phyloP scores from a whole-genome alignment of 2,113 vertebrate species.

The Psophia crepitans region DNA sequence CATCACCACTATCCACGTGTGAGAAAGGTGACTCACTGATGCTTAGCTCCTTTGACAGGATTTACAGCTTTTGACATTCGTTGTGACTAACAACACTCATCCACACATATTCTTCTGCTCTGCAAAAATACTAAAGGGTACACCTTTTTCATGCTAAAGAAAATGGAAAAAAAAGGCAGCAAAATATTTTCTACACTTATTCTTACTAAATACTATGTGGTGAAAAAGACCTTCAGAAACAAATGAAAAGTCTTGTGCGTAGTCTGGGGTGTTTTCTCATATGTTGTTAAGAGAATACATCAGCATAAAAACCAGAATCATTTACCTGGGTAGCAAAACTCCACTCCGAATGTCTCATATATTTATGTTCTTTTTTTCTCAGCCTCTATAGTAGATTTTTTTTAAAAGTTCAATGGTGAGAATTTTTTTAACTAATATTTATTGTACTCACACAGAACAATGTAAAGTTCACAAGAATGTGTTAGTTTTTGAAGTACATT shows the following conservation, averaged over 20 bases:
- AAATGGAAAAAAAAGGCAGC: neutral
- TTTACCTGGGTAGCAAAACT: neutral
- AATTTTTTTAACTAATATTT: neutral
- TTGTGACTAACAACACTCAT: neutral
- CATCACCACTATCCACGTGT: neutral
- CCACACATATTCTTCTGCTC: neutral
- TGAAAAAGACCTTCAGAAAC: neutral
- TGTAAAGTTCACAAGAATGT: neutral
- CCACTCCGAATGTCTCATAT: neutral
- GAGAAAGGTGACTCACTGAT: neutral
- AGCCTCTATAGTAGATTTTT: neutral
- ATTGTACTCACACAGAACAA: neutral
- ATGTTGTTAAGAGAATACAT: neutral
- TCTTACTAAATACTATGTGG: neutral
- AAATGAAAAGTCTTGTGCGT: neutral
- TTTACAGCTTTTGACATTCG: neutral
- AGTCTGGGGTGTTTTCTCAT: rapidly evolving
- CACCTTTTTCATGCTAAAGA: neutral
- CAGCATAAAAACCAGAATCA: neutral
- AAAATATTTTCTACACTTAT: neutral
- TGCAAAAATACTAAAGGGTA: neutral
- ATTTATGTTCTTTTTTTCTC: neutral
- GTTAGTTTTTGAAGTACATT: neutral
- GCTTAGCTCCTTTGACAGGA: neutral
- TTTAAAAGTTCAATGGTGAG: neutral